phyloP scores from a whole-genome alignment of 2,113 vertebrate species.

The Oceanites oceanicus region DNA sequence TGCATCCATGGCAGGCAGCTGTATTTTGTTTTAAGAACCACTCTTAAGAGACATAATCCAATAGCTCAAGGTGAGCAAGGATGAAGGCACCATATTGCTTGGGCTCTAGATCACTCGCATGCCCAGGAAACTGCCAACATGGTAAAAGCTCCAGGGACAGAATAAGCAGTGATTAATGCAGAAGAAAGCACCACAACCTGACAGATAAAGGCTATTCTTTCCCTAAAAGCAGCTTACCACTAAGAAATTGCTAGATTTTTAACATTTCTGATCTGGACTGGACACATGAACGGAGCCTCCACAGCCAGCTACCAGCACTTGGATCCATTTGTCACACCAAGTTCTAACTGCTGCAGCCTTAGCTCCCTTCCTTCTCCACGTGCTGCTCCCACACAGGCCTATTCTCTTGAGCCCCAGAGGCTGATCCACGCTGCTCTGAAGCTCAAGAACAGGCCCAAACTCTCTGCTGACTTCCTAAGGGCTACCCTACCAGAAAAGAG shows the following conservation, averaged over 20 bases:
- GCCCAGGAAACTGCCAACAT: not conserved
- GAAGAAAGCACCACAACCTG: not conserved
- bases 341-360: not conserved
- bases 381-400: rapidly evolving
- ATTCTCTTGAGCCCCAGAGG: not conserved
- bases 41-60: not conserved
- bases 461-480: not conserved
- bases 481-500: not conserved
- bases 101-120: not conserved
- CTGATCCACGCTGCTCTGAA: not conserved
- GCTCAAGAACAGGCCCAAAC: not conserved
- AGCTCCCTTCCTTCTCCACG: not conserved
- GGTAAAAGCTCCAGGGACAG: not conserved
- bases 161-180: not conserved
- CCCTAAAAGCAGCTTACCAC: not conserved
- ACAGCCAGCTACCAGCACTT: not conserved
- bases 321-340: not conserved
- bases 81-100: not conserved
- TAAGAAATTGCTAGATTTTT: not conserved
- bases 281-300: not conserved
- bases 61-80: not conserved
- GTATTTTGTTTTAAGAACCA: not conserved
- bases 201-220: not conserved
- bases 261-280: not conserved
- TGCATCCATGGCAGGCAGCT: not conserved